Percentiles rank a stretch among this genome's conserved stretches.
Evolutionary conservation across 2,113 vertebrate genomes (phyloP).

Genomic region (Chaetura pelagica): DNA sequence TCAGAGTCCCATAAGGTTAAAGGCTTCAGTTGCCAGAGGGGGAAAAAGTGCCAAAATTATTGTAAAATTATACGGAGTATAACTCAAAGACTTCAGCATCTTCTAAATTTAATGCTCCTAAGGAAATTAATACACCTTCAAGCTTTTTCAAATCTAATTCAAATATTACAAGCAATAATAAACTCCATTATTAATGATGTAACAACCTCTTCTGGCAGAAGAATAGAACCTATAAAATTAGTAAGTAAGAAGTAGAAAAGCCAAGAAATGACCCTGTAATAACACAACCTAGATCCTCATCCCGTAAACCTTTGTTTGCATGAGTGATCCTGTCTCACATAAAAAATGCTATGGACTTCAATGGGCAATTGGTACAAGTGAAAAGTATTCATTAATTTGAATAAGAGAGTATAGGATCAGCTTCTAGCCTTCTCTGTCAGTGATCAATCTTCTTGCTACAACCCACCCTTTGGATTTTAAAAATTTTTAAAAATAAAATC

Average conservation of each 20-base stretch:
- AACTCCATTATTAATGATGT: conserved; percentile 33
- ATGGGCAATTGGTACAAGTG: neutral
- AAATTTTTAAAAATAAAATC: neutral
- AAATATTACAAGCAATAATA: conserved; percentile 64
- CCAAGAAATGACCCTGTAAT: neutral
- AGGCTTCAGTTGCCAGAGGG: neutral
- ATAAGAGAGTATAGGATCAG: neutral
- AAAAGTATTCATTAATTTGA: conserved; percentile 61
- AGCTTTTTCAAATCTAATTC: conserved; percentile 41
- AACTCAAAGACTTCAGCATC: conserved; percentile 35
- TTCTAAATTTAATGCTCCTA: conserved; percentile 42
- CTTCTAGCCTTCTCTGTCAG: neutral
- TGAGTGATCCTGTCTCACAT: conserved; percentile 30
- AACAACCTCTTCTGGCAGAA: conserved; percentile 11
- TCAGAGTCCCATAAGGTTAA: conserved; percentile 5
- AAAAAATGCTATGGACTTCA: conserved; percentile 8
- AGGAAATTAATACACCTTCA: conserved; percentile 36
- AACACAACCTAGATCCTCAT: neutral
- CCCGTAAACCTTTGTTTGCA: conserved; percentile 16
- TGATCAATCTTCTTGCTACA: conserved; percentile 2
- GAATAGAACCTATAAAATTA: conserved; percentile 16
- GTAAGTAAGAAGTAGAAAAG: conserved; percentile 28
- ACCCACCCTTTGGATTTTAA: neutral
- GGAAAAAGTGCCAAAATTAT: conserved; percentile 45
- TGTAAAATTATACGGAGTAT: conserved; percentile 40